These are phyloP conservation scores for Chrysocyon brachyurus DNA, from an alignment of 2,797 vertebrate genomes.

Conservation along the genomic window DNA sequence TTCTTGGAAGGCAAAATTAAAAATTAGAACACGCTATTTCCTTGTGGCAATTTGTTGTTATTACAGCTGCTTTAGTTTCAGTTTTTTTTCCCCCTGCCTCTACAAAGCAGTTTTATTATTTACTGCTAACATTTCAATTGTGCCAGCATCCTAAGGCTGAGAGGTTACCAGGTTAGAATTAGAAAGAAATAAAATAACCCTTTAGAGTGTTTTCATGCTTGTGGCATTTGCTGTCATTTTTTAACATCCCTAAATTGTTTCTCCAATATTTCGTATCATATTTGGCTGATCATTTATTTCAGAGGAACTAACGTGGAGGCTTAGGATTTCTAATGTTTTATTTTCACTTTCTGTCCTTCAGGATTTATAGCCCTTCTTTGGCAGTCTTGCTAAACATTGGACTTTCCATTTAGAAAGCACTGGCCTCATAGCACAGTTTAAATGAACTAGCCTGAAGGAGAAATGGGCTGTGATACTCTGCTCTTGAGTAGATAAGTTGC, in stretches of 20 bases:
- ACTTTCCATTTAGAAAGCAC: background rate
- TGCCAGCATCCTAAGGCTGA: constrained; percentile 72
- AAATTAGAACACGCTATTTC: constrained; percentile 64
- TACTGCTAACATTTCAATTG: constrained; percentile 76
- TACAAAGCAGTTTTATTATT: constrained; percentile 75
- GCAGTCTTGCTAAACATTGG: background rate
- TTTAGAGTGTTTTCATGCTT: constrained; percentile 39
- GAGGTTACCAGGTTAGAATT: constrained; percentile 65
- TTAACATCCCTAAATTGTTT: constrained; percentile 39
- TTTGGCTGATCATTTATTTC: constrained; percentile 20
- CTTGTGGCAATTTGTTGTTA: constrained; percentile 75
- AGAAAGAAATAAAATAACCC: constrained; percentile 64
- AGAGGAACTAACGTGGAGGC: background rate
- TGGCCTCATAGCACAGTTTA: background rate
- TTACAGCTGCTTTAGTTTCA: constrained; percentile 60
- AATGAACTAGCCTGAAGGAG: background rate
- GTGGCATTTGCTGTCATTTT: constrained; percentile 54
- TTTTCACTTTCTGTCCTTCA: background rate
- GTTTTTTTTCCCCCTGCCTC: no score
- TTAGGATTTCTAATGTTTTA: background rate
- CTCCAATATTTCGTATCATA: background rate
- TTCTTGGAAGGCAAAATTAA: constrained; percentile 77
- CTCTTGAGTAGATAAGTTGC: background rate
- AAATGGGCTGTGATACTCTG: background rate
- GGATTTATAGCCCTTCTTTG: background rate